Base-by-base conservation (phyloP, 2,797 vertebrate species). In the Spinus olivaceus region DNA sequence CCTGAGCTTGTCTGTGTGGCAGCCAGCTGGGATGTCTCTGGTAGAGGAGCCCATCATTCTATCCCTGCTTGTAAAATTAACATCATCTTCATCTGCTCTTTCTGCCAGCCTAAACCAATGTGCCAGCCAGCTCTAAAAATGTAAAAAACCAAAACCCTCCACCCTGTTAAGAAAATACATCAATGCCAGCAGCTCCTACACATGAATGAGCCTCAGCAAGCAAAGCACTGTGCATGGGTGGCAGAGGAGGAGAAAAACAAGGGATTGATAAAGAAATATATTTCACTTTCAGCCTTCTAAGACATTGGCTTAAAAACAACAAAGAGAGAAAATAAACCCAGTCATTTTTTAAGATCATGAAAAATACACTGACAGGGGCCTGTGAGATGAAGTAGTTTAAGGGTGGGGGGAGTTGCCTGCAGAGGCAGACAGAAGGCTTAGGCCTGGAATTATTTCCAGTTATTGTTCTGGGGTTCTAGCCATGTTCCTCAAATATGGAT, bases 121-220 rank as follows among this genome's bases (percentile, higher is more conserved):
- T 86, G 65, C 81, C 19, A 79, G 89, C 39, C 50, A 61, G 42
- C 47, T 94, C 78, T 30, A 35, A 93, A 82, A 82, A 49, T 54
- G 37, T 24, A 51, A n/a, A 50, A 39, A 19, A 16, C 4, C 53
- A 79, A 61, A 30, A 19, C 12, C 17, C 32, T 83, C 42, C 9
- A 81, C 28, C 47, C 69, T 61, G 33, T 81, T 88, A 88, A 87
- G 53, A 72, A 94, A 94, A 95, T 96, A 67, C 54, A 96, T 97
- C 95, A 96, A 88, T 97, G 95, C 86, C 95, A 96, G 61, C 53
- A 88, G 67, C 50, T 76, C 84, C 83, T 83, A 89, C 94, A 95
- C 84, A 81, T 86, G 92, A 96, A 60, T 85, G 88, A 94, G 53
- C 88, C 69, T 94, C 81, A 89, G 88, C 95, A 97, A 97, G 85